A percentile compares a stretch with the other conserved stretches of the same genome.
phyloP scores from a whole-genome alignment of 2,888 invertebrate species.

The Neocrepidodera transversa region DNA sequence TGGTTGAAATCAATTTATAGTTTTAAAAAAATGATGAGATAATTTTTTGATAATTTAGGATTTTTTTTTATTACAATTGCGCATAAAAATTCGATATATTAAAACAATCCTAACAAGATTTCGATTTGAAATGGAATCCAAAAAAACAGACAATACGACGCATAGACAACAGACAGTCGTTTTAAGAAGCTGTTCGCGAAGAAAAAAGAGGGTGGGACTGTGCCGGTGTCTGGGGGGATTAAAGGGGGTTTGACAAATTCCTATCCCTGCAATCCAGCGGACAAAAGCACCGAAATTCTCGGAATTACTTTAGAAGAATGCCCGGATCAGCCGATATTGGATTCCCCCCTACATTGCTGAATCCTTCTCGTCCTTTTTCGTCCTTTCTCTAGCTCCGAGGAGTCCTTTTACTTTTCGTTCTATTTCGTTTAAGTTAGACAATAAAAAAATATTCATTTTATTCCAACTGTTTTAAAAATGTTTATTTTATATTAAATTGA shows the following conservation, averaged over 20 bases:
- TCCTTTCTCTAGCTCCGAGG: not conserved
- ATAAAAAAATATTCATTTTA: too few relatives aligned
- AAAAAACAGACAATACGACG: constrained; percentile 7
- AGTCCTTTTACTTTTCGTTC: constrained; percentile 7
- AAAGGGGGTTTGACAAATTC: constrained; percentile 51
- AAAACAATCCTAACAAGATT: too few relatives aligned
- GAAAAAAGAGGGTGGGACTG: constrained; percentile 24
- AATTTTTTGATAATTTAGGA: too few relatives aligned
- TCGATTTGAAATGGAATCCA: too few relatives aligned
- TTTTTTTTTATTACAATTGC: too few relatives aligned
- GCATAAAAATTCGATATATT: too few relatives aligned
- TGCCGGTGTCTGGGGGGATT: too few relatives aligned
- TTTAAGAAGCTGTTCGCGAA: constrained; percentile 19
- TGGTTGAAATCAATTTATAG: too few relatives aligned
- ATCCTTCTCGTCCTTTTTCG: constrained; percentile 34
- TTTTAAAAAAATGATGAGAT: too few relatives aligned
- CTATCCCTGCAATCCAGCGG: constrained; percentile 57
- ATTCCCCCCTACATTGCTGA: constrained; percentile 55
- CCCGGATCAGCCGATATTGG: constrained; percentile 59
- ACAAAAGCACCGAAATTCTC: constrained; percentile 50
- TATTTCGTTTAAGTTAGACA: too few relatives aligned
- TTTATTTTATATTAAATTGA: too few relatives aligned
- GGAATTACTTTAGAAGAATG: constrained; percentile 56
- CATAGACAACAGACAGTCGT: constrained; percentile 7
- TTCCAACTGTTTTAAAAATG: too few relatives aligned